phyloP scores from a whole-genome alignment of 2,113 vertebrate genomes.

The Gopherus evgoodei region DNA sequence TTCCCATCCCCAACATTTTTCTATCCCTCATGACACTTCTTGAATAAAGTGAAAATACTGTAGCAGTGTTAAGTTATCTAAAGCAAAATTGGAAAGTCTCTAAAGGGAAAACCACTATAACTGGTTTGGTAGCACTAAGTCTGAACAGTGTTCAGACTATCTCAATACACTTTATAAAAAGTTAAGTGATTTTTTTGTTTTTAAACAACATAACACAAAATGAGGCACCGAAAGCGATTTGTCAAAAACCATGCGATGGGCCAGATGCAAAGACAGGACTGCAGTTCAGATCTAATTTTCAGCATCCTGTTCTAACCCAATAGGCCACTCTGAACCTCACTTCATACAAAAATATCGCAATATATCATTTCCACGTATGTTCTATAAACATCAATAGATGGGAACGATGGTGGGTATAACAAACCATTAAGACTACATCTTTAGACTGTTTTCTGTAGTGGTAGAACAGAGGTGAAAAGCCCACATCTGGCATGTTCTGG shows the following conservation, averaged over 20 bases:
- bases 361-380: background rate
- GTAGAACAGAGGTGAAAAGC: background rate
- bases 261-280: background rate
- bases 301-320: background rate
- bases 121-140: too few species aligned
- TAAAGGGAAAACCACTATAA: too few species aligned
- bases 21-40: background rate
- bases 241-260: background rate
- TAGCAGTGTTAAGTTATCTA: background rate
- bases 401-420: background rate
- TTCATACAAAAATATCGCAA: background rate
- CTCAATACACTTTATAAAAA: background rate
- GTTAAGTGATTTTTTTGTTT: background rate
- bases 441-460: background rate
- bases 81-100: background rate
- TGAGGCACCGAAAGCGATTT: background rate
- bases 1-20: background rate
- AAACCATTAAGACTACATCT: background rate
- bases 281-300: background rate
- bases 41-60: background rate
- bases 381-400: slow-evolving; percentile 13
- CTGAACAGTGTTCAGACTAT: too few species aligned
- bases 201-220: background rate
- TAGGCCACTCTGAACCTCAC: background rate
- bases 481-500: background rate